Evolutionary conservation across 2,113 vertebrate genomes (phyloP).

Genomic region (Ameiurus melas): DNA sequence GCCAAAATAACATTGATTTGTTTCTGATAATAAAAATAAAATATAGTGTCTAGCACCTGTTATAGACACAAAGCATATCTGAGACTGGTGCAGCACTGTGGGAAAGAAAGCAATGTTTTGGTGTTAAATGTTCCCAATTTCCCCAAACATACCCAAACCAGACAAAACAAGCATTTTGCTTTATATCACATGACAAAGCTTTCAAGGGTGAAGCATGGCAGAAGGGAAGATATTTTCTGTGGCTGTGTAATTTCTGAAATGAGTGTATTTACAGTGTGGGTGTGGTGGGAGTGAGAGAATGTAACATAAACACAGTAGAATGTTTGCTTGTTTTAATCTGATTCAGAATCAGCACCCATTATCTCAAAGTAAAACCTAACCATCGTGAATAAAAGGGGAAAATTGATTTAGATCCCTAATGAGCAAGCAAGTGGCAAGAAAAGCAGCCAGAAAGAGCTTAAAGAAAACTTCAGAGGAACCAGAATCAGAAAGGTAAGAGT

Average conservation of each 20-base stretch:
- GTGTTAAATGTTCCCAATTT: background rate
- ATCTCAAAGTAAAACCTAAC: background rate
- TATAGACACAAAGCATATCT: background rate
- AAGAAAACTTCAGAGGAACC: background rate
- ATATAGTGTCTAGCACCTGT: background rate
- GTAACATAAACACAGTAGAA: background rate
- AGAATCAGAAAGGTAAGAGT: too few relatives aligned
- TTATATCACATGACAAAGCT: background rate
- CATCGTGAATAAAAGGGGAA: background rate
- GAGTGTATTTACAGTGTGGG: background rate
- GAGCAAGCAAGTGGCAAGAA: background rate
- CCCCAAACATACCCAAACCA: background rate
- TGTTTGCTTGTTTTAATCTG: background rate
- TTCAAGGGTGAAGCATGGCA: background rate
- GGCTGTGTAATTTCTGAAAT: background rate
- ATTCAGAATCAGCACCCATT: background rate
- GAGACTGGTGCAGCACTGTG: background rate
- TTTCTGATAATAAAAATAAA: background rate
- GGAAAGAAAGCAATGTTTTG: conserved; percentile 26
- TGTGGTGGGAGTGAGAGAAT: background rate
- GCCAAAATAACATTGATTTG: background rate
- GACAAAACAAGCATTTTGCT: conserved; percentile 27
- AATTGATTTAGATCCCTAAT: background rate
- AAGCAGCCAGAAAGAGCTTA: too few relatives aligned
- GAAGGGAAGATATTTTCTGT: background rate